Evolutionary conservation across 92 coral and sea anemone genomes (phyloP).

Genomic region (Pocillopora grandis): DNA sequence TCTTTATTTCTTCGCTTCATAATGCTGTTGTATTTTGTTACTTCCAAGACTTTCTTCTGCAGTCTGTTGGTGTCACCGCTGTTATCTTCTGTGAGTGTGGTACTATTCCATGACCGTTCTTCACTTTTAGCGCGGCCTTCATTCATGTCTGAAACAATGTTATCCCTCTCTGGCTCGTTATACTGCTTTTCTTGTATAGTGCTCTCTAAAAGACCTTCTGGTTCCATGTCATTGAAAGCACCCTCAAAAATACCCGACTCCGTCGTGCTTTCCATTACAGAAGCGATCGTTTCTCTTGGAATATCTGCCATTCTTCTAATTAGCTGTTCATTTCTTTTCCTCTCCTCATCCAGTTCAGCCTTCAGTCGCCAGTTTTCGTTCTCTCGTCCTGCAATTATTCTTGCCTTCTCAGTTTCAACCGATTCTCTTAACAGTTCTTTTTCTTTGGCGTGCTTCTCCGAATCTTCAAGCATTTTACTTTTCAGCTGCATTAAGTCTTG

Average conservation of each 20-base stretch:
- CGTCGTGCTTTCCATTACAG: conserved; percentile 34
- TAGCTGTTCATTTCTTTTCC: conserved; percentile 20
- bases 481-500: conserved; percentile 73
- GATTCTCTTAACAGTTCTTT: conserved; percentile 48
- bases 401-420: conserved; percentile 52
- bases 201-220: conserved; percentile 2
- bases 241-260: conserved; percentile 27
- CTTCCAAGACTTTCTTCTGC: conserved; percentile 29
- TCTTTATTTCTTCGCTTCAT: conserved; percentile 57
- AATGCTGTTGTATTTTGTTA: conserved; percentile 7
- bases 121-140: conserved; percentile 1
- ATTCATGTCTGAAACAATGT: conserved; percentile 19
- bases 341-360: conserved; percentile 28
- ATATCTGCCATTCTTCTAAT: conserved; percentile 38
- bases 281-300: conserved; percentile 28
- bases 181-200: conserved; percentile 7
- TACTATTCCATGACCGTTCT: neutral
- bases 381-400: conserved; percentile 5
- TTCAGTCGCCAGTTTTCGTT: conserved; percentile 16
- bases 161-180: conserved; percentile 20
- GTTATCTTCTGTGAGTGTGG: conserved; percentile 1
- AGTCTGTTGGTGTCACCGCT: conserved; percentile 7
- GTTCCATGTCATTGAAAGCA: conserved; percentile 14
- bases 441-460: conserved; percentile 59
- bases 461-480: conserved; percentile 62